Evolutionary conservation across 2,888 invertebrate genomes (phyloP), one percentile per base, ranked within the genome.

Genomic region (Megalurothrips usitatus): DNA sequence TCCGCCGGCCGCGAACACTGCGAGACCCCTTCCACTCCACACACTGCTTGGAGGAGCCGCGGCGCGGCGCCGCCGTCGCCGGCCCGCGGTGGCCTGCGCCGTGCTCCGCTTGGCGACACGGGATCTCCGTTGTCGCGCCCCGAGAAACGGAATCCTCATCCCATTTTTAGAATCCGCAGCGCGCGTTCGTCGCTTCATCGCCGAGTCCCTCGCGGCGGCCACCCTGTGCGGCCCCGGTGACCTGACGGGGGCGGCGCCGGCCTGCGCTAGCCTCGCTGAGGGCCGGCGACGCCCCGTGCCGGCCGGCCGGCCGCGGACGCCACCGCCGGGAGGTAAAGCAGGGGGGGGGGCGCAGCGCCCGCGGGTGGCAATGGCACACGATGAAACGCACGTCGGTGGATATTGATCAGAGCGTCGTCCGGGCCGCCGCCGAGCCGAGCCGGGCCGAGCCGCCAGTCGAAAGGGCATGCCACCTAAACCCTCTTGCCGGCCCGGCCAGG

Each of bases 361-460:
- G 68, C 68, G 23, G 68, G 68, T 75, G 68, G 68, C 68, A 75
- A 75, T 75, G 68, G 68, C 68, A 75, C 68, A 75, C 68, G 68
- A 75, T 75, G 68, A 75, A 75, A 75, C 68, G 68, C 68, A 75
- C 68, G 68, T 75, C 26, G 68, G 68, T 75, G 68, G 68, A 75
- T 75, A 75, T 75, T 75, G 68, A 75, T 75, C 68, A 75, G 68
- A 75, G 68, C 68, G 68, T 75, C 68, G 68, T 75, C 68, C 68
- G 26, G 26, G 26, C 68, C 26, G 17, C 58, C 14, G 58, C 58
- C 58, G 0, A 10, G 68, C 68, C 68, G 10, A 11, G 68, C 68
- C 68, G 23, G 11, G 68, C 68, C 68, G 6, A 6, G 34, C 11
- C 68, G 68, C 68, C 68, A 75, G 68, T 75, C 68, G 68, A 75